Evolutionary conservation across 2,888 invertebrate genomes (phyloP).

Genomic region (Galerucella pusilla): DNA sequence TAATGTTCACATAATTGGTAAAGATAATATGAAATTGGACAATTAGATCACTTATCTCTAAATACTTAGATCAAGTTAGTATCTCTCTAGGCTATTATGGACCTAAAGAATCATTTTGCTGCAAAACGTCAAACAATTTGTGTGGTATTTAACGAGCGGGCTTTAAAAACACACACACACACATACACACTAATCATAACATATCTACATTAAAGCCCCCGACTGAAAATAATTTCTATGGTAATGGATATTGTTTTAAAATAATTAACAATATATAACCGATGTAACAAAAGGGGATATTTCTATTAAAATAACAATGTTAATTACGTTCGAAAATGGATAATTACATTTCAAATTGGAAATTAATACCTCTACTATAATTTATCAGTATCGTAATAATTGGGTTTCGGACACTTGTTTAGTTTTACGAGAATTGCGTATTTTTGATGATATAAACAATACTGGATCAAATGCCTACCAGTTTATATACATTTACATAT

Average conservation of each 20-base stretch:
- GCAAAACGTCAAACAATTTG: too few species aligned
- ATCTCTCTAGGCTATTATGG: too few species aligned
- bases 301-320: constrained; percentile 30
- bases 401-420: constrained; percentile 4
- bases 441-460: neutral
- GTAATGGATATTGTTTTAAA: constrained; percentile 20
- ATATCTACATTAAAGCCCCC: neutral
- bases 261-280: constrained; percentile 20
- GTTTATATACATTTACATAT: neutral
- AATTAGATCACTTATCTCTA: too few species aligned
- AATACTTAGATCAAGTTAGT: too few species aligned
- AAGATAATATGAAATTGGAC: too few species aligned
- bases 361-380: constrained; percentile 18
- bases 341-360: constrained; percentile 30
- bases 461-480: neutral
- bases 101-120: too few species aligned
- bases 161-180: neutral
- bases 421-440: constrained; percentile 12
- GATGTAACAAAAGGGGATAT: constrained; percentile 13
- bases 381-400: constrained; percentile 9
- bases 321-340: constrained; percentile 23
- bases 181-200: neutral
- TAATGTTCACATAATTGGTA: too few species aligned
- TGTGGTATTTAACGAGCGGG: neutral
- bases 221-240: constrained; percentile 1